Base-by-base conservation (phyloP, 2,113 vertebrate genomes). In the Crotalus viridis region DNA sequence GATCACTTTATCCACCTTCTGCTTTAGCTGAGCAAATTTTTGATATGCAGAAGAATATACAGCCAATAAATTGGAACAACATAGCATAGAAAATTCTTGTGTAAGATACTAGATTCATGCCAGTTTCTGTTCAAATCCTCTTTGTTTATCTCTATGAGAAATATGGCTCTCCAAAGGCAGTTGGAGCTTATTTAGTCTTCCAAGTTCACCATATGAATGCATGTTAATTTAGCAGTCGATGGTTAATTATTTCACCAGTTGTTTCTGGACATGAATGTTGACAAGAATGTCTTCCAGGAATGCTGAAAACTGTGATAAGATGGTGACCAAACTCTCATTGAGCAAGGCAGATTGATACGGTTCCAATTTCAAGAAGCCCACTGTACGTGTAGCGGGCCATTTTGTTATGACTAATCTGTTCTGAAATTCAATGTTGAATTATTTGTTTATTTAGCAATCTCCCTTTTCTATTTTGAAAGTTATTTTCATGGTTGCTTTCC, bases 1-100 rank as follows among this genome's bases (percentile, higher is more conserved):
- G 92, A 93, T 94, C 46, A 51, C 90, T 90, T 94, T 93, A 95
- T 94, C 64, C 95, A 94, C 55, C 85, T 1, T 0, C 64, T 89
- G 81, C 46, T 59, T 39, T 48, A 51, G 43, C 54, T 48, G 90
- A 93, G 92, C 19, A 94, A 93, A 95, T 48, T 85, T 85, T 91
- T 56, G 52, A 39, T 56, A 52, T 21, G 39, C 4, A 22, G n/a
- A 91, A 39, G n/a, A 85, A 55, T 55, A 81, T n/a, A 55, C 33
- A 85, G 21, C 69, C 69, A 26, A 55, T 26, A 81, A 39, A 21
- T 51, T 91, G 52, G n/a, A 55, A 39, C 52, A 69, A 90, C 22
- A 81, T 22, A n/a, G 8, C 51, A 54, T 33, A n/a, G 61, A 81
- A 56, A 56, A 46, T 89, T 33, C n/a, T 89, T 9, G 28, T n/a